A percentile compares a stretch with the other conserved stretches of the same genome.
phyloP scores from a whole-genome alignment of 2,888 invertebrate species.

The Eupithecia exiguata region DNA sequence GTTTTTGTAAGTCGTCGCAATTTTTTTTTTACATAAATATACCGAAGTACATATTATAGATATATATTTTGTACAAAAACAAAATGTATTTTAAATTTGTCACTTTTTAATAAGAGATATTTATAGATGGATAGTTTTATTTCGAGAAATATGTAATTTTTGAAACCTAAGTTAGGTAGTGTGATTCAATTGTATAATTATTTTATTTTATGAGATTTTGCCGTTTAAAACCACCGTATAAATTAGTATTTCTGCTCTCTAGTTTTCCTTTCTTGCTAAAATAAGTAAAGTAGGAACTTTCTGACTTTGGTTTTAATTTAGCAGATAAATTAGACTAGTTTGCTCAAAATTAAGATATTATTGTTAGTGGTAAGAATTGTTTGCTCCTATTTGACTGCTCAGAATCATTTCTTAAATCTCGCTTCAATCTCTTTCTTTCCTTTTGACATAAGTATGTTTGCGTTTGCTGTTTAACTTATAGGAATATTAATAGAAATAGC shows the following conservation, averaged over 20 bases:
- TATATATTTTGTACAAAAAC: conserved; percentile 37
- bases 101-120: conserved; percentile 35
- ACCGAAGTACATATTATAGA: conserved; percentile 1
- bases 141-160: conserved; percentile 43
- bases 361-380: background rate
- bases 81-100: conserved; percentile 35
- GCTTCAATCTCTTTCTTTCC: background rate
- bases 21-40: conserved; percentile 17
- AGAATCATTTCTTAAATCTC: conserved; percentile 1
- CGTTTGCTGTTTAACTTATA: background rate
- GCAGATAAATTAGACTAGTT: conserved; percentile 2
- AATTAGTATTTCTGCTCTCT: conserved; percentile 26
- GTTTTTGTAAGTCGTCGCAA: background rate
- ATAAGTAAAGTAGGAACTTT: background rate
- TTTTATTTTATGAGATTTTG: conserved; percentile 34
- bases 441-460: background rate
- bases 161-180: conserved; percentile 26
- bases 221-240: conserved; percentile 34
- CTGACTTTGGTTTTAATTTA: conserved; percentile 4
- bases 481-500: background rate
- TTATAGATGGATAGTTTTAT: conserved; percentile 38
- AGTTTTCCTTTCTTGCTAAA: conserved; percentile 2
- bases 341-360: background rate
- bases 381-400: background rate
- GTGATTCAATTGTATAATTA: conserved; percentile 30